phyloP scores from a whole-genome alignment of 2,797 vertebrate genomes.

The Danio albolineatus region DNA sequence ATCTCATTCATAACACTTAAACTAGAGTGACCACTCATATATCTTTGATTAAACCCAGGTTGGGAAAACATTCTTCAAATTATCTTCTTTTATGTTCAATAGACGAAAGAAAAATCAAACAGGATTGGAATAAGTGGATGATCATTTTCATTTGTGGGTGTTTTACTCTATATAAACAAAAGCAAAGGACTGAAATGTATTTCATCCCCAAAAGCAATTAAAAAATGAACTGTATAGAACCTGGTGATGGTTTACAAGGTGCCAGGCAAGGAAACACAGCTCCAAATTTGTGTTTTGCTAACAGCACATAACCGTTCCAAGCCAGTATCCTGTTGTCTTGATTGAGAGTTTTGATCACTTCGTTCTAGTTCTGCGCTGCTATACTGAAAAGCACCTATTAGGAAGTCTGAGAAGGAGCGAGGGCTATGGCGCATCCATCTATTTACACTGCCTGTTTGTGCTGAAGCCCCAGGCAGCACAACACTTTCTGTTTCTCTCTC shows the following conservation, averaged over 20 bases:
- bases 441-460: constrained; percentile 20
- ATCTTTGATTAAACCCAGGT: too few species aligned
- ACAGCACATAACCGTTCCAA: background rate
- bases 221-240: too few species aligned
- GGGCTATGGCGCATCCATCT: constrained; percentile 2
- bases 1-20: too few species aligned
- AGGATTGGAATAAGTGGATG: too few species aligned
- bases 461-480: constrained; percentile 11
- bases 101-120: too few species aligned
- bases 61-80: too few species aligned
- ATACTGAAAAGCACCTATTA: constrained; percentile 37
- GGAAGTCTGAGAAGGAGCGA: constrained; percentile 15
- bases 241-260: background rate
- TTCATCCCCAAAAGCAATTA: too few species aligned
- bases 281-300: constrained; percentile 1
- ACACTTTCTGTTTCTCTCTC: constrained; percentile 16
- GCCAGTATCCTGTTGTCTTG: background rate
- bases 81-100: too few species aligned
- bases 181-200: too few species aligned
- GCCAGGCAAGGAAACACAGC: background rate
- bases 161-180: too few species aligned
- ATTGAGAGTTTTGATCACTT: constrained; percentile 10
- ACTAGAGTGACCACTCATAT: too few species aligned
- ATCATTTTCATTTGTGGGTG: too few species aligned
- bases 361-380: constrained; percentile 7